Conservation (phyloP, 2,113 vertebrate genomes). For the Sitta europaea region DNA sequence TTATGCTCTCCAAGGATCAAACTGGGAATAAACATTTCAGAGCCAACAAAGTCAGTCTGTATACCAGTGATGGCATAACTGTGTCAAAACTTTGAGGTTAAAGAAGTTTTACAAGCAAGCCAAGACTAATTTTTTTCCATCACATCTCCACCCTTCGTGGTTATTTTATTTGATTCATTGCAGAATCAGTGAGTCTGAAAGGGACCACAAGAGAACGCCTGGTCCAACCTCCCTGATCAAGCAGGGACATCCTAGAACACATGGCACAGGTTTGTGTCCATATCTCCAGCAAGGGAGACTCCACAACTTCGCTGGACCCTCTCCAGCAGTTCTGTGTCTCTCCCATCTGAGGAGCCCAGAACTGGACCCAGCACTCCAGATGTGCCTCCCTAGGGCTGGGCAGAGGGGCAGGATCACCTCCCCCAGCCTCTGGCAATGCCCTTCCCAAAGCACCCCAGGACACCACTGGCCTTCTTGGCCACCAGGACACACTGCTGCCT, state of each 20-base stretch:
- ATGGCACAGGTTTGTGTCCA: too few relatives aligned
- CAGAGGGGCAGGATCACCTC: neutral
- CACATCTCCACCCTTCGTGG: neutral
- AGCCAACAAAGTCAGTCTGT: neutral
- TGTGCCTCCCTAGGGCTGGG: neutral
- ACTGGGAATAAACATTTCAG: neutral
- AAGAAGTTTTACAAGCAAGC: neutral
- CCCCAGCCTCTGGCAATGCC: accelerated
- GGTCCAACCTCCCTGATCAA: neutral
- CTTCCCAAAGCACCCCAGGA: neutral
- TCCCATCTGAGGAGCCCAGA: neutral
- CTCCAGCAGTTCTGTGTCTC: neutral
- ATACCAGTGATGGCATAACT: neutral
- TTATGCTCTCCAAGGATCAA: neutral
- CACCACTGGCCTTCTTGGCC: neutral
- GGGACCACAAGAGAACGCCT: neutral
- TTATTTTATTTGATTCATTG: neutral
- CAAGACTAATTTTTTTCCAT: neutral
- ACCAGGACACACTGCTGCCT: neutral
- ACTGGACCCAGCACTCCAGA: neutral
- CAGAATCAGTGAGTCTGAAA: neutral
- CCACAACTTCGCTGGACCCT: neutral
- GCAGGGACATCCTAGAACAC: neutral
- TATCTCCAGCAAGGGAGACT: neutral
- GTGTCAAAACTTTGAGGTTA: neutral